Base-by-base conservation (phyloP, 2,113 vertebrate genomes). In the Puffinus mauretanicus region DNA sequence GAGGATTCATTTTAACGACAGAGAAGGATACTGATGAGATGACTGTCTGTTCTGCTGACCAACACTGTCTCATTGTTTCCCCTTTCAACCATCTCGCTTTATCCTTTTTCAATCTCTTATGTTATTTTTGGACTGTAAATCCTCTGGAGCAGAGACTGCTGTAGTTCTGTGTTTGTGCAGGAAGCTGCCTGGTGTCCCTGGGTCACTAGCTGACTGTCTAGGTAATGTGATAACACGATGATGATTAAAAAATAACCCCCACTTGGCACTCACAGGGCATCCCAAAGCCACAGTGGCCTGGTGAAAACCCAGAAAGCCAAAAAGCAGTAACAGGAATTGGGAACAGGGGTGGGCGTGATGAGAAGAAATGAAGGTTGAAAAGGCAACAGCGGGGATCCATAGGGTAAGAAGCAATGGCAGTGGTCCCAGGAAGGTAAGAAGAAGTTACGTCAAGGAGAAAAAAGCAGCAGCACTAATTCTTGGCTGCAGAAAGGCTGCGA, bases 101-200 rank as follows among this genome's bases (percentile, higher is more conserved):
- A 92, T 88, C 85, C 60, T 73, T 80, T 95, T 93, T 80, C 76
- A 95, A 88, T 88, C 82, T 90, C 51, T 44, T 62, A 7, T 47
- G 73, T 55, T 96, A 93, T 97, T 92, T 96, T 92, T 95, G 79
- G 90, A 67, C n/a, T 86, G 17, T 52, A 88, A 94, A 93, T 90
- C 93, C 88, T 85, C 79, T 86, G 44, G 58, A 85, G 84, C 36
- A 85, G 69, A 85, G 62, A 25, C 34, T 85, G 66, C 70, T 52
- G 38, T 54, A 61, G 72, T 49, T 72, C 66, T 83, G 49, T 66
- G 38, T 49, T 89, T 77, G 49, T 86, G 58, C 84, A 90, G 84
- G n/a, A 64, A 86, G 42, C 61, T 81, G 86, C 46, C 83, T 64
- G 46, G n/a, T 81, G 82, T 32, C 52, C 52, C 40, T 9, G 9